phyloP scores from a whole-genome alignment of 2,797 vertebrate species.

The Champsocephalus esox region DNA sequence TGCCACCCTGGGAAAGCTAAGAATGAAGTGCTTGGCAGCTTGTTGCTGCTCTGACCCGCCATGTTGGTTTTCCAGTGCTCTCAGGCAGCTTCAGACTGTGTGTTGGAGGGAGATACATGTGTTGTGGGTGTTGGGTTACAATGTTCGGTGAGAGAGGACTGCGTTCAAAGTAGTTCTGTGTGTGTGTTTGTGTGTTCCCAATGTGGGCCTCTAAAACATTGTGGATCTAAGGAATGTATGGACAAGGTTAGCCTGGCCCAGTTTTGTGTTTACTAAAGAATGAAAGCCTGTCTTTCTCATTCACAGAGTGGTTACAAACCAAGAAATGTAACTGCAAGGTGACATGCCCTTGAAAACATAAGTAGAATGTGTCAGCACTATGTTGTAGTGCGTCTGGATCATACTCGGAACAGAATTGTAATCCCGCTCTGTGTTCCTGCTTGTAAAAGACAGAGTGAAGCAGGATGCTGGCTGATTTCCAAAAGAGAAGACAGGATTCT shows the following conservation, averaged over 20 bases:
- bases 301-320: constrained; percentile 10
- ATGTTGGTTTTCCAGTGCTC: constrained; percentile 39
- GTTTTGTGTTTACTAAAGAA: constrained; percentile 60
- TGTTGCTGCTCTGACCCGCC: constrained; percentile 10
- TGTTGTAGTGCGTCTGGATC: constrained; percentile 10
- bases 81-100: constrained; percentile 19
- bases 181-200: not conserved
- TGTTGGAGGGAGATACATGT: constrained; percentile 21
- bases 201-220: constrained; percentile 68
- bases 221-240: constrained; percentile 73
- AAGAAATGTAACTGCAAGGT: constrained; percentile 21
- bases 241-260: constrained; percentile 62
- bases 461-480: constrained; percentile 68
- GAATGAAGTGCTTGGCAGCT: constrained; percentile 33
- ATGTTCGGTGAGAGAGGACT: constrained; percentile 9
- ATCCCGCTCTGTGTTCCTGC: constrained; percentile 29
- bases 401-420: constrained; percentile 3
- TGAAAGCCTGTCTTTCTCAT: constrained; percentile 30
- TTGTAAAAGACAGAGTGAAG: constrained; percentile 53
- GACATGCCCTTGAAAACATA: constrained; percentile 31
- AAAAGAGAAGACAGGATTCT: constrained; percentile 73
- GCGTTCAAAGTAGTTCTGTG: not conserved
- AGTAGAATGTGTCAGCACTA: constrained; percentile 1
- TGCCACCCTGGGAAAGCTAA: constrained; percentile 48
- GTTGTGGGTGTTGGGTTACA: constrained; percentile 32